phyloP scores from a whole-genome alignment of 1,140 invertebrate species.

The Whitmania pigra region DNA sequence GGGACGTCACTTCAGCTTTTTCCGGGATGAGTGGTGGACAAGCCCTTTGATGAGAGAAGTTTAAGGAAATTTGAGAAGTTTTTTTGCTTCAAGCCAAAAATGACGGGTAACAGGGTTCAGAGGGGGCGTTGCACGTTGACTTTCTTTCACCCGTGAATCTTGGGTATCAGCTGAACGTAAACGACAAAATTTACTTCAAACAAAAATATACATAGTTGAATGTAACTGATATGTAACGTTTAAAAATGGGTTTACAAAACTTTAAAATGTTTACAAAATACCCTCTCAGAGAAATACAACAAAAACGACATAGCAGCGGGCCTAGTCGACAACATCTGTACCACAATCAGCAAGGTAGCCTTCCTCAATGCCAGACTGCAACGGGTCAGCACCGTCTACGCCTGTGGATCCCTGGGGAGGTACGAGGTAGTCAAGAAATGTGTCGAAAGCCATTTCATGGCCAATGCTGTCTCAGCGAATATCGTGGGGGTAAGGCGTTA shows the following conservation, averaged over 20 bases:
- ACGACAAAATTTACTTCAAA: not conserved
- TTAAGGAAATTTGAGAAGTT: not conserved
- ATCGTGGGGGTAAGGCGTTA: not conserved
- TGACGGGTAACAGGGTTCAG: too few relatives aligned
- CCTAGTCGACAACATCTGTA: not conserved
- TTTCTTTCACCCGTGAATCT: not conserved
- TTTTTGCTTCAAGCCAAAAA: not conserved
- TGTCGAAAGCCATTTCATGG: not conserved
- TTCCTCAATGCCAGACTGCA: not conserved
- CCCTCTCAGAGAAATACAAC: not conserved
- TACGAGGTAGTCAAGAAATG: not conserved
- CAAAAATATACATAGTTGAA: not conserved
- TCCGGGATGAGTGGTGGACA: too few relatives aligned
- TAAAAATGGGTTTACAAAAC: not conserved
- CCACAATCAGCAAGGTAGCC: not conserved
- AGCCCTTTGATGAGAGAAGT: too few relatives aligned
- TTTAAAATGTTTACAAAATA: too few relatives aligned
- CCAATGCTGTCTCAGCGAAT: not conserved
- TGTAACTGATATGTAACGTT: not conserved
- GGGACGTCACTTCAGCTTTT: too few relatives aligned
- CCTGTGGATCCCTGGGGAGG: not conserved
- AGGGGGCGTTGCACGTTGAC: too few relatives aligned
- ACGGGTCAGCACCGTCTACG: not conserved
- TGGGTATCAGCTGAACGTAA: not conserved
- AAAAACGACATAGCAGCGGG: slow-evolving; percentile 3